Conservation (phyloP, 2,888 invertebrate species). For the Melieria picta region DNA sequence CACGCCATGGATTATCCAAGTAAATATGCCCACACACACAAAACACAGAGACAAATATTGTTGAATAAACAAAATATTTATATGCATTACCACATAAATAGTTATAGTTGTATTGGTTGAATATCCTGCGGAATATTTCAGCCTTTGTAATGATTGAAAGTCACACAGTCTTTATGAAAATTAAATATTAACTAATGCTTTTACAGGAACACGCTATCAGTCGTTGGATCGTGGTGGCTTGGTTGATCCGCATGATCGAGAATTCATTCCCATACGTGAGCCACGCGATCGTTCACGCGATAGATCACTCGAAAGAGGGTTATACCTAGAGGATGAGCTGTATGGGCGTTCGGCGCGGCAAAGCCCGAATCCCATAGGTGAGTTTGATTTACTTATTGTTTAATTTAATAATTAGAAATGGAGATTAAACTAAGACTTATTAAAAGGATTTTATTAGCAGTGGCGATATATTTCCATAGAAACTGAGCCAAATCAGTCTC, state of each 20-base stretch:
- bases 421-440: no score
- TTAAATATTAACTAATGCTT: neutral
- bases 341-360: conserved; percentile 76
- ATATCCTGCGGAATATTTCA: neutral
- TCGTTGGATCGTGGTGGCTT: conserved; percentile 78
- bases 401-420: no score
- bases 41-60: neutral
- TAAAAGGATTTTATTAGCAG: no score
- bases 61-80: no score
- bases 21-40: conserved; percentile 49
- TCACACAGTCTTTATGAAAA: neutral
- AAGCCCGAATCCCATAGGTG: conserved; percentile 73
- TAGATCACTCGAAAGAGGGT: conserved; percentile 74
- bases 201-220: conserved; percentile 69
- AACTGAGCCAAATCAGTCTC: no score
- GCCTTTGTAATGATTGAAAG: neutral
- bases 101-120: neutral
- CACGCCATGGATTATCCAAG: conserved; percentile 71
- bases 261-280: conserved; percentile 87
- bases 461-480: no score
- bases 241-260: conserved; percentile 81
- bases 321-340: conserved; percentile 77
- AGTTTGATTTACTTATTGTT: neutral
- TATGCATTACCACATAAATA: neutral
- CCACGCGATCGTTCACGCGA: conserved; percentile 76